These are phyloP conservation scores for Callaeas wilsoni DNA, from an alignment of 2,113 vertebrate genomes.

Conservation along the genomic window DNA sequence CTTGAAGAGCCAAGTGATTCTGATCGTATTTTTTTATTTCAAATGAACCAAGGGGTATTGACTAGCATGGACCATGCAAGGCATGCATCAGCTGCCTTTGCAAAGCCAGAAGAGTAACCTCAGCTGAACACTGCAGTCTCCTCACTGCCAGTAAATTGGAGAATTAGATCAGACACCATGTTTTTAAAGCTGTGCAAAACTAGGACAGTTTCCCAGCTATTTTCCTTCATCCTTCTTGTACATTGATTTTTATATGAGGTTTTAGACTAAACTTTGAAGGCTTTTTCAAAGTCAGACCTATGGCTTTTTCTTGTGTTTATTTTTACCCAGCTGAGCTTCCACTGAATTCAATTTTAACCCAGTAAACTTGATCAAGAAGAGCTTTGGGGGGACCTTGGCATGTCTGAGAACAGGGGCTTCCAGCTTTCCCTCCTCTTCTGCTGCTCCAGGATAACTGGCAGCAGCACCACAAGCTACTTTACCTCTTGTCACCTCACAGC, in stretches of 20 bases:
- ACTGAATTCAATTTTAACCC: background rate
- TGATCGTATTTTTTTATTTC: background rate
- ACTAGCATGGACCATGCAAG: background rate
- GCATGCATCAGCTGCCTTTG: background rate
- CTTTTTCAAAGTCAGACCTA: background rate
- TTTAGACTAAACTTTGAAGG: background rate
- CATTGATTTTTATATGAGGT: background rate
- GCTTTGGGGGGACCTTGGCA: background rate
- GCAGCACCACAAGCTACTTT: background rate
- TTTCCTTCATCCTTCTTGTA: background rate
- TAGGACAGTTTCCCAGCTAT: background rate
- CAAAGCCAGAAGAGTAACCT: background rate
- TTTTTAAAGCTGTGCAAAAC: background rate
- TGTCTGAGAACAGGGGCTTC: background rate
- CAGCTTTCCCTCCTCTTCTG: background rate
- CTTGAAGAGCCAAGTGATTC: background rate
- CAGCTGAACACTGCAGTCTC: background rate
- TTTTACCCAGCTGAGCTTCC: background rate
- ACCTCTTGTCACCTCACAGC: background rate
- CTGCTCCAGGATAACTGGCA: background rate
- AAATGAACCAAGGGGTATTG: background rate
- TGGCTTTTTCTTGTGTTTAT: background rate
- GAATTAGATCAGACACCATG: background rate
- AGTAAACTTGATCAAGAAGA: background rate
- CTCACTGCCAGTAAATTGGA: background rate